Conservation (phyloP, 2,797 vertebrate genomes). For the Melopsittacus undulatus region DNA sequence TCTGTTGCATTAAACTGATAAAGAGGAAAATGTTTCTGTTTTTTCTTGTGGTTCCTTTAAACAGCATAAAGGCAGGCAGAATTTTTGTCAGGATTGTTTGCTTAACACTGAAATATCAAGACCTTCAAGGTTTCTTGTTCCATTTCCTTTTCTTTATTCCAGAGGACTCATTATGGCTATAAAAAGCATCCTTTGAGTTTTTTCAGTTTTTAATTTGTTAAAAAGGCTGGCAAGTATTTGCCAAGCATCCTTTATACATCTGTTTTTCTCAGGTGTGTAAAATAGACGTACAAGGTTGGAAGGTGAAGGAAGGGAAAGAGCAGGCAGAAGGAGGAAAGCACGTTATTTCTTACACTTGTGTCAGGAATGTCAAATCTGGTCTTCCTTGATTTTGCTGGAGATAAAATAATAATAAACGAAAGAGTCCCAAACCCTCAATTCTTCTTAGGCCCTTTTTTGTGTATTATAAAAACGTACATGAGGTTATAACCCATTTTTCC, state of each 20-base stretch:
- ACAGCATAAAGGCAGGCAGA: not conserved
- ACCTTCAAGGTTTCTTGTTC: not conserved
- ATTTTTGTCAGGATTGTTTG: constrained; percentile 8
- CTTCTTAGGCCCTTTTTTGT: not conserved
- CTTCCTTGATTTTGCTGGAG: not conserved
- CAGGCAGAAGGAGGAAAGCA: not conserved
- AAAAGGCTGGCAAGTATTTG: not conserved
- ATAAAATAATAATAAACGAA: not conserved
- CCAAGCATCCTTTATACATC: not conserved
- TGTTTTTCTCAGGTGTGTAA: not conserved
- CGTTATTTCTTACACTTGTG: not conserved
- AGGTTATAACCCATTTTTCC: not conserved
- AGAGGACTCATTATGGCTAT: not conserved
- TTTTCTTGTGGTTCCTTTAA: constrained; percentile 31
- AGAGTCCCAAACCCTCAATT: not conserved
- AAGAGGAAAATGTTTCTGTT: constrained; percentile 23
- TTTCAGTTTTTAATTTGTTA: not conserved
- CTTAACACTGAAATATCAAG: constrained; percentile 5
- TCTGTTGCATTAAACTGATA: constrained; percentile 49
- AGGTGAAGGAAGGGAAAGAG: not conserved
- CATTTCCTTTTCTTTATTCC: not conserved
- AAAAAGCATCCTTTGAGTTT: not conserved
- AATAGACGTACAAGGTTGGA: not conserved
- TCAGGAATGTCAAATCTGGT: not conserved
- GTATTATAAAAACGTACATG: not conserved